Conservation (phyloP, 2,888 invertebrate species). For the Apamea crenata region DNA sequence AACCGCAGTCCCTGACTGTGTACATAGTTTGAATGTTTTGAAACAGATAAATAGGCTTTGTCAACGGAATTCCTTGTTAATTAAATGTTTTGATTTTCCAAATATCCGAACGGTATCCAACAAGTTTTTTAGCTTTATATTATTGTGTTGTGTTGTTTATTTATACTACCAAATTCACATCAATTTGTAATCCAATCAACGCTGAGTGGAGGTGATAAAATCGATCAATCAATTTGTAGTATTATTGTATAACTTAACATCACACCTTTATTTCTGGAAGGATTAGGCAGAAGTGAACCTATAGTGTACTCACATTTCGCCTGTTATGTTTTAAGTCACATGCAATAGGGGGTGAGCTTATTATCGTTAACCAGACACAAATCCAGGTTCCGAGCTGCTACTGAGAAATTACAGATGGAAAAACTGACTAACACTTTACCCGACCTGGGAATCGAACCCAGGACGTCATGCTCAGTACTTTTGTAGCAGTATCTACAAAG, state of each 20-base stretch:
- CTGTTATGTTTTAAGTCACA: too few relatives aligned
- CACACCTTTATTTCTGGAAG: neutral
- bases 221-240: neutral
- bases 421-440: too few relatives aligned
- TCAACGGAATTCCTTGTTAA: neutral
- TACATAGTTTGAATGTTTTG: slow-evolving; percentile 17
- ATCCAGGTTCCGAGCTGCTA: too few relatives aligned
- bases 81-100: neutral
- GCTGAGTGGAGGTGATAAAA: neutral
- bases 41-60: slow-evolving; percentile 14
- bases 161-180: neutral
- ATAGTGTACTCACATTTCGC: too few relatives aligned
- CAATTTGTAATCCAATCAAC: neutral
- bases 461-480: neutral
- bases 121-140: neutral
- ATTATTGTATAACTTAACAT: neutral
- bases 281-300: neutral
- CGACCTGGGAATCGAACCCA: neutral
- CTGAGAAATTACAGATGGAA: too few relatives aligned
- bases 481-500: too few relatives aligned
- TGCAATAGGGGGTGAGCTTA: too few relatives aligned
- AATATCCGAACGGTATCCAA: neutral
- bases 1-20: slow-evolving; percentile 17
- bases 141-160: neutral
- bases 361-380: too few relatives aligned